Conservation (phyloP, 2,797 vertebrate species). For the Ispidina picta region DNA sequence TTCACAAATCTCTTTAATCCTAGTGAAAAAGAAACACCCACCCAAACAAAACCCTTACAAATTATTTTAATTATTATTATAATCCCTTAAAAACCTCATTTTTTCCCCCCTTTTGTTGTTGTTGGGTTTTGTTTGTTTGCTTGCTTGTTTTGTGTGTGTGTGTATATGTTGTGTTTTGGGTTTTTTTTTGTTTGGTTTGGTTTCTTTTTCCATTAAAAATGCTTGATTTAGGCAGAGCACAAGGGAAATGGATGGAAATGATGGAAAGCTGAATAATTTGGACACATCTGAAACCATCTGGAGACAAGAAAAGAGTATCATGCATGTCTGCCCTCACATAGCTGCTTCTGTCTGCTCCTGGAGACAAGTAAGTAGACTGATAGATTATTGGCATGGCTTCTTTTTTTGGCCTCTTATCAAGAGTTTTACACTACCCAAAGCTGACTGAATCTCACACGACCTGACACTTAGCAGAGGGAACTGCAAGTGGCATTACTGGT, state of each 20-base stretch:
- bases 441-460: not conserved
- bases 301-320: not conserved
- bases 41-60: not conserved
- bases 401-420: not conserved
- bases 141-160: too few species aligned
- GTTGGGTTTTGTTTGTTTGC: too few species aligned
- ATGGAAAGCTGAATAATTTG: not conserved
- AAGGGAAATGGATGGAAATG: too few species aligned
- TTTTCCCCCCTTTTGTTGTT: too few species aligned
- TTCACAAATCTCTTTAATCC: constrained; percentile 5
- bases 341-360: not conserved
- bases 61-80: not conserved
- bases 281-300: not conserved
- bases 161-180: too few species aligned
- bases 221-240: not conserved
- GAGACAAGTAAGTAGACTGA: not conserved
- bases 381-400: not conserved
- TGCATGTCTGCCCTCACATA: not conserved
- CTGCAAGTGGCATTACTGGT: not conserved
- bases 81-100: too few species aligned
- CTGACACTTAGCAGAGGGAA: not conserved
- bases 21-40: not conserved
- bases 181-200: too few species aligned
- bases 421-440: not conserved
- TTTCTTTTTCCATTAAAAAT: too few species aligned